phyloP scores from a whole-genome alignment of 2,797 vertebrate species.

The Pantherophis vulpinus region DNA sequence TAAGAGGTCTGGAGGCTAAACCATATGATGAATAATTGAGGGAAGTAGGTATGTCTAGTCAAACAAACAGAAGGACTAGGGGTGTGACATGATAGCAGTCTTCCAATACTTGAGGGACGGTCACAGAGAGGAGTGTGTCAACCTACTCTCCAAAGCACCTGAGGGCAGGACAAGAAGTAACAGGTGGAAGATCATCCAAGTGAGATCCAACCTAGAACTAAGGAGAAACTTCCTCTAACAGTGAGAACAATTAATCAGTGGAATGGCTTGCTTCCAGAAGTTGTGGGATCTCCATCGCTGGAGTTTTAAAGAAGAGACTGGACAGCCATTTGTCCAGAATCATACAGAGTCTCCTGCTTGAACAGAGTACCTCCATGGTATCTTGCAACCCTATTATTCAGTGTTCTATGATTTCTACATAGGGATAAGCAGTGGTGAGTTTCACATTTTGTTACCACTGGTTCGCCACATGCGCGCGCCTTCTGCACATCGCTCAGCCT shows the following conservation, averaged over 20 bases:
- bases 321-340: neutral
- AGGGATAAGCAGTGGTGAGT: neutral
- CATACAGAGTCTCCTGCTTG: neutral
- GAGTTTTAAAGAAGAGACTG: neutral
- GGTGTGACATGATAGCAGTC: neutral
- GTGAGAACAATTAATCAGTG: neutral
- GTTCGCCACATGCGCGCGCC: too few species aligned
- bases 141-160: too few species aligned
- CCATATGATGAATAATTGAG: neutral
- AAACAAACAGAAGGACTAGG: neutral
- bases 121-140: too few species aligned
- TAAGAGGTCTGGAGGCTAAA: neutral
- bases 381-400: neutral
- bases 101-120: neutral
- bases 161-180: too few species aligned
- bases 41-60: neutral
- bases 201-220: too few species aligned
- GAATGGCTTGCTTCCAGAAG: neutral
- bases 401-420: neutral
- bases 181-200: too few species aligned
- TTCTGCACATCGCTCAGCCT: too few species aligned
- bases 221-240: too few species aligned
- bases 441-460: too few species aligned
- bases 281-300: neutral
- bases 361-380: neutral